Conservation (phyloP, 1,140 invertebrate species). For the Meloidogyne floridensis region DNA sequence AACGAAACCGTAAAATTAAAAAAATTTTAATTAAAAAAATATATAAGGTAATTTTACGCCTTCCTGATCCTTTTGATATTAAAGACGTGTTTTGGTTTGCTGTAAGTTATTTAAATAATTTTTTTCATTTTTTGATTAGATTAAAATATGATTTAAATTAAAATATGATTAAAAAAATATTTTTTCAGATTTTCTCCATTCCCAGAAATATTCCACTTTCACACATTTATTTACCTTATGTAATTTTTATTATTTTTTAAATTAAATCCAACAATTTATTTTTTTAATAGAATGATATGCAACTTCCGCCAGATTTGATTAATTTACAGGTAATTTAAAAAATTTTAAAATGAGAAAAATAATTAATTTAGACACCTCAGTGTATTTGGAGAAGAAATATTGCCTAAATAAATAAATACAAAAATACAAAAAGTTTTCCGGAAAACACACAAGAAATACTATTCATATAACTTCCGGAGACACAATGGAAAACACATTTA, state of each 20-base stretch:
- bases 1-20: constrained; percentile 53
- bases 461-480: no score
- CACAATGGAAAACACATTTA: not conserved
- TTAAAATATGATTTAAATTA: not conserved
- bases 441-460: no score
- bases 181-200: constrained; percentile 44
- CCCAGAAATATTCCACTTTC: constrained; percentile 42
- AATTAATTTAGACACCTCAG: constrained; percentile 46
- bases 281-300: constrained; percentile 52
- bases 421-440: no score
- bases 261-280: constrained; percentile 23
- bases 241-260: constrained; percentile 14
- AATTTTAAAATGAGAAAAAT: constrained; percentile 5
- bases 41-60: constrained; percentile 36
- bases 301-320: constrained; percentile 52
- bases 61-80: constrained; percentile 58
- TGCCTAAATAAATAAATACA: not conserved
- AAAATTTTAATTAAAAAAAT: not conserved
- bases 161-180: not conserved
- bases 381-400: constrained; percentile 36
- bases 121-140: no score
- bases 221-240: constrained; percentile 44
- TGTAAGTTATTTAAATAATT: constrained; percentile 28
- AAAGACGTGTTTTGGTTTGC: constrained; percentile 65
- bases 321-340: constrained; percentile 45